phyloP scores from a whole-genome alignment of 2,113 vertebrate genomes.

The Odocoileus virginianus region DNA sequence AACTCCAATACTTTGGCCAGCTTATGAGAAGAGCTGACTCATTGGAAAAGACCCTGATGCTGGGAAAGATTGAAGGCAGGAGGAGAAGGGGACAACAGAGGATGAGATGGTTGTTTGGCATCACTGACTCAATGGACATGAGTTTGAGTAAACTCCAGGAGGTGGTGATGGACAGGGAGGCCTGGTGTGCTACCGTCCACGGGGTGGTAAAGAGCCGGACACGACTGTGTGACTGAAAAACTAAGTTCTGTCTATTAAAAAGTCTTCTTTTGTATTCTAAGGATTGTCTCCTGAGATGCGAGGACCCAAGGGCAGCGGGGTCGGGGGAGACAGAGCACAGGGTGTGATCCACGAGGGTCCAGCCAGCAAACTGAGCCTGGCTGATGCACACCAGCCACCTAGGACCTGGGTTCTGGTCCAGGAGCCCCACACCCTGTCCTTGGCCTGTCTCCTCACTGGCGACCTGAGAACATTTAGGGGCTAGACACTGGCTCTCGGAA shows the following conservation, averaged over 20 bases:
- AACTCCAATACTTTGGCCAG: neutral
- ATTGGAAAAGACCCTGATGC: neutral
- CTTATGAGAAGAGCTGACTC: neutral
- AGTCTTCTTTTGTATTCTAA: neutral
- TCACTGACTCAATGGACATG: neutral
- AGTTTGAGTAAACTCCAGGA: neutral
- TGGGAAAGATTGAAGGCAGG: neutral
- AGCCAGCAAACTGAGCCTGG: neutral
- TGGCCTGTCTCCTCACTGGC: neutral
- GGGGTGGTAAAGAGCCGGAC: neutral
- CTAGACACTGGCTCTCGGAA: no score
- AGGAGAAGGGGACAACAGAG: neutral
- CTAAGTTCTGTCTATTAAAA: neutral
- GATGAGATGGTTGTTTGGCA: neutral
- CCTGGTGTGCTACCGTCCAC: neutral
- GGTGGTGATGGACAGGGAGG: neutral
- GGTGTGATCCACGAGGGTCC: neutral
- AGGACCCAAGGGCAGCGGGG: neutral
- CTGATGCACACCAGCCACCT: rapidly evolving
- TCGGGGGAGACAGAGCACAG: neutral
- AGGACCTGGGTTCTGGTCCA: neutral
- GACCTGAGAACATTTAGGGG: neutral
- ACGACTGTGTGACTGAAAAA: neutral
- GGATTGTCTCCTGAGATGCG: neutral
- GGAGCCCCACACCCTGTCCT: neutral